Conservation (phyloP, 2,888 invertebrate species). For the Acronicta leporina region DNA sequence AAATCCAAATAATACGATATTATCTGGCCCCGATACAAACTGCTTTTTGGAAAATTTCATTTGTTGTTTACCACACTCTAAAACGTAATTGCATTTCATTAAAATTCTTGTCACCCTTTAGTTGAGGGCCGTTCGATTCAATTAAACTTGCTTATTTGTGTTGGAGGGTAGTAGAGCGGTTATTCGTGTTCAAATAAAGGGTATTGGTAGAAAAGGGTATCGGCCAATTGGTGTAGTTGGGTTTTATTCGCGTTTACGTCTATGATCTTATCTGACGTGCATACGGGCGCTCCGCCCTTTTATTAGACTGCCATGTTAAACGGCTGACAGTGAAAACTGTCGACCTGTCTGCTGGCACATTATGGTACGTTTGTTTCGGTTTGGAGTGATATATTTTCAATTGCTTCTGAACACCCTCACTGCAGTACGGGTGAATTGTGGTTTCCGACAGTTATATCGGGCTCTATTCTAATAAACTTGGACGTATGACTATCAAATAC, state of each 20-base stretch:
- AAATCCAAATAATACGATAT: conserved; percentile 33
- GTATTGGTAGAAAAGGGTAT: conserved; percentile 79
- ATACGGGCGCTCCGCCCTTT: conserved; percentile 83
- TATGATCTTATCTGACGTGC: conserved; percentile 82
- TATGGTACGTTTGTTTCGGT: conserved; percentile 25
- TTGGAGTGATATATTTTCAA: conserved; percentile 38
- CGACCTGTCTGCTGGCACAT: conserved; percentile 54
- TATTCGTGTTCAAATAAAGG: conserved; percentile 53
- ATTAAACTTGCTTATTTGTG: conserved; percentile 83
- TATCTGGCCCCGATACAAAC: conserved; percentile 27
- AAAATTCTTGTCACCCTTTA: conserved; percentile 78
- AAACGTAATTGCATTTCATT: conserved; percentile 72
- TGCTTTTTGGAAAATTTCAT: conserved; percentile 49
- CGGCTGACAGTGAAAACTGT: conserved; percentile 58
- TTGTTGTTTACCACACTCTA: conserved; percentile 54
- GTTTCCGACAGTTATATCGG: conserved; percentile 27
- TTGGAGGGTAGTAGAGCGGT: conserved; percentile 61
- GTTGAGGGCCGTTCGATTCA: conserved; percentile 73
- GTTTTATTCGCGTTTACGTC: conserved; percentile 80
- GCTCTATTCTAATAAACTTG: conserved; percentile 18
- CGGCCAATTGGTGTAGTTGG: conserved; percentile 73
- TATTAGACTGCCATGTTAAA: conserved; percentile 79
- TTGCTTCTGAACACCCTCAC: conserved; percentile 13
- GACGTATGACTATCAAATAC: conserved; percentile 2
- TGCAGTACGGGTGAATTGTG: conserved; percentile 27